Evolutionary conservation across 2,797 vertebrate genomes (phyloP).

Genomic region (Periparus ater): DNA sequence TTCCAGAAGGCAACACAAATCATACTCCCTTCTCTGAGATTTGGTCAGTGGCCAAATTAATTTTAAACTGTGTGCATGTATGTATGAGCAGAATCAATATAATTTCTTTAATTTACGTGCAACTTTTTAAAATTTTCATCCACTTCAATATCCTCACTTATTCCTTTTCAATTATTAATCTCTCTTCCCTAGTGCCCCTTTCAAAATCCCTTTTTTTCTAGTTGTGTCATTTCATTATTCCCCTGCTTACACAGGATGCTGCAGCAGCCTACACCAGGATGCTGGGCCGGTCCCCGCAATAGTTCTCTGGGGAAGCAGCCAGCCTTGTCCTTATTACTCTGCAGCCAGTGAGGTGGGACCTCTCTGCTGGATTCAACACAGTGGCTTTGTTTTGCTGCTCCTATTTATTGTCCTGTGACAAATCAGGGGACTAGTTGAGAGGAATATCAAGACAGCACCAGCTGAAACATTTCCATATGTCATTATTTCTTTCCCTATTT

Average conservation of each 20-base stretch:
- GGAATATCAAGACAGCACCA: accelerated
- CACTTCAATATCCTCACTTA: not conserved
- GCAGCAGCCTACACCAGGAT: too few relatives aligned
- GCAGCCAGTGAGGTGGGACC: not conserved
- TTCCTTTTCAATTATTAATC: not conserved
- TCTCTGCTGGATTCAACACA: not conserved
- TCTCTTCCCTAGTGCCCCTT: not conserved
- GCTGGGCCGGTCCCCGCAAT: not conserved
- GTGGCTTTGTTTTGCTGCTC: not conserved
- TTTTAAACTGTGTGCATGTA: not conserved
- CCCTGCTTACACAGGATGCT: not conserved
- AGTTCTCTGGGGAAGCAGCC: not conserved
- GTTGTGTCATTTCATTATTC: not conserved
- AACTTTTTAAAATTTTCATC: not conserved
- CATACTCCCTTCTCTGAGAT: not conserved
- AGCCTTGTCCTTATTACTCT: not conserved
- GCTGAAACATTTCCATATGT: not conserved
- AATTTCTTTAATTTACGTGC: not conserved
- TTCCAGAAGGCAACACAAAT: not conserved
- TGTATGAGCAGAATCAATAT: not conserved
- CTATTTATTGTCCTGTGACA: not conserved
- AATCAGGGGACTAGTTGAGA: not conserved
- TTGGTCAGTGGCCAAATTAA: not conserved
- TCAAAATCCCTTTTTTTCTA: not conserved
- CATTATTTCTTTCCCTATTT: not conserved